These are phyloP conservation scores for Alcedo quadribrachys DNA, from an alignment of 2,797 vertebrate species.

Conservation along the genomic window DNA sequence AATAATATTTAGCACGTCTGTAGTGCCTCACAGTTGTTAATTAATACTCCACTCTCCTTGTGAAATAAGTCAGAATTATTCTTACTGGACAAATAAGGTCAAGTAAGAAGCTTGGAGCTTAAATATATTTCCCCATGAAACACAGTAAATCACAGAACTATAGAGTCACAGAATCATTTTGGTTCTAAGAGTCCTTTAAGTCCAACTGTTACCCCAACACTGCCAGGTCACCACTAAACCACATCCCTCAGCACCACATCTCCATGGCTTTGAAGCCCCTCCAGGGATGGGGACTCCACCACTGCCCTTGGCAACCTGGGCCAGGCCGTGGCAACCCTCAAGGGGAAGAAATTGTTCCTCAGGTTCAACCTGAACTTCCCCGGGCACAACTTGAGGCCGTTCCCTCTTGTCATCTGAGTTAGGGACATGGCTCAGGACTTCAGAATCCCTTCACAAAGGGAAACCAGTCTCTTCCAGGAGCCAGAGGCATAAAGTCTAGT, in stretches of 20 bases:
- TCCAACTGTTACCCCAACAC: not conserved
- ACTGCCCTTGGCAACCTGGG: not conserved
- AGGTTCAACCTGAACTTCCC: not conserved
- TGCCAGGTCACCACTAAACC: not conserved
- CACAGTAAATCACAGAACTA: not conserved
- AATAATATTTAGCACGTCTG: conserved; percentile 46
- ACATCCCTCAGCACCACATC: not conserved
- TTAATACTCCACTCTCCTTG: not conserved
- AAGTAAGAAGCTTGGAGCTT: not conserved
- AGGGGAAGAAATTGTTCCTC: not conserved
- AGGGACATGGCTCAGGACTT: not conserved
- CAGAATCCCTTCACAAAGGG: not conserved
- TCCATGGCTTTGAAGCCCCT: not conserved
- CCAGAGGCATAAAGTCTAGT: not conserved
- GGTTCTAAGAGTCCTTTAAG: not conserved
- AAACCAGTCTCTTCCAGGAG: not conserved
- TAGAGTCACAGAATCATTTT: not conserved
- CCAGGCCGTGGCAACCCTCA: not conserved
- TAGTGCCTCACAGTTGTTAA: conserved; percentile 1
- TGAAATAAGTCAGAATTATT: not conserved
- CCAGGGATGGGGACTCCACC: not conserved
- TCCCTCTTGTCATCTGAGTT: not conserved
- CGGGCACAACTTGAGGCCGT: not conserved
- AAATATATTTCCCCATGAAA: not conserved
- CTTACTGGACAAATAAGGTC: not conserved